A percentile compares a stretch with the other conserved stretches of the same genome.
These are phyloP conservation scores for Danio tinwini DNA, from an alignment of 2,797 vertebrate species.

Conservation along the genomic window DNA sequence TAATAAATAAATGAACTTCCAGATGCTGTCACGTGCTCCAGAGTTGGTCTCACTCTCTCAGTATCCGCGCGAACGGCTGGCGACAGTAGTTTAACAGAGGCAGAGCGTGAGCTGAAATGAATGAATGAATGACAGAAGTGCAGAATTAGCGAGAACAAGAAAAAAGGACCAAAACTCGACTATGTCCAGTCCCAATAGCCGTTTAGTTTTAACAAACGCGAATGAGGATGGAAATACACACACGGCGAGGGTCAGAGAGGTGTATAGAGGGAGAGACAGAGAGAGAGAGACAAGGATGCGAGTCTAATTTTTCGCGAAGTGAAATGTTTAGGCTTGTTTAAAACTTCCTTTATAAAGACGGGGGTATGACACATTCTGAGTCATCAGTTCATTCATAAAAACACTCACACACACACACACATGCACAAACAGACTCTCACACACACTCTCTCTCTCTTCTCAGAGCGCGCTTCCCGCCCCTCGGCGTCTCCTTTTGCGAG, in stretches of 20 bases:
- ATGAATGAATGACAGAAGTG: slow-evolving; percentile 70
- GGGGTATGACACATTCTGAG: slow-evolving; percentile 88
- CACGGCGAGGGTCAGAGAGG: slow-evolving; percentile 65
- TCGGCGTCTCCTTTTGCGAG: slow-evolving; percentile 38
- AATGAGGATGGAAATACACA: slow-evolving; percentile 67
- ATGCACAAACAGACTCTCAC: slow-evolving; percentile 62
- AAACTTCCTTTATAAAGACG: slow-evolving; percentile 90
- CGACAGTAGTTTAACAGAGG: slow-evolving; percentile 68
- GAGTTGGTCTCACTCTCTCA: slow-evolving; percentile 69
- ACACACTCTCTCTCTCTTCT: slow-evolving; percentile 40
- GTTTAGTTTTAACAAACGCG: slow-evolving; percentile 60
- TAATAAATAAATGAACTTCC: slow-evolving; percentile 77
- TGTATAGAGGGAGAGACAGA: slow-evolving; percentile 61
- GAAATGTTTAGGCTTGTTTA: slow-evolving; percentile 91
- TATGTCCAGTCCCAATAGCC: slow-evolving; percentile 70
- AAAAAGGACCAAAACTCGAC: slow-evolving; percentile 41
- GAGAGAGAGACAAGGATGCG: slow-evolving; percentile 75
- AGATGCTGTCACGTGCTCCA: slow-evolving; percentile 80
- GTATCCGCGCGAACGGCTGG: slow-evolving; percentile 67
- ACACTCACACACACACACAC: slow-evolving; percentile 70
- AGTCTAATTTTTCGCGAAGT: slow-evolving; percentile 85
- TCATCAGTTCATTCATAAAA: slow-evolving; percentile 88
- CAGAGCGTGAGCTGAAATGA: slow-evolving; percentile 48
- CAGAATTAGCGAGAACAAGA: slow-evolving; percentile 59
- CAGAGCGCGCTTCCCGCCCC: slow-evolving; percentile 54